Conservation (phyloP, 2,888 invertebrate species). For the Stenotaenia linearis region DNA sequence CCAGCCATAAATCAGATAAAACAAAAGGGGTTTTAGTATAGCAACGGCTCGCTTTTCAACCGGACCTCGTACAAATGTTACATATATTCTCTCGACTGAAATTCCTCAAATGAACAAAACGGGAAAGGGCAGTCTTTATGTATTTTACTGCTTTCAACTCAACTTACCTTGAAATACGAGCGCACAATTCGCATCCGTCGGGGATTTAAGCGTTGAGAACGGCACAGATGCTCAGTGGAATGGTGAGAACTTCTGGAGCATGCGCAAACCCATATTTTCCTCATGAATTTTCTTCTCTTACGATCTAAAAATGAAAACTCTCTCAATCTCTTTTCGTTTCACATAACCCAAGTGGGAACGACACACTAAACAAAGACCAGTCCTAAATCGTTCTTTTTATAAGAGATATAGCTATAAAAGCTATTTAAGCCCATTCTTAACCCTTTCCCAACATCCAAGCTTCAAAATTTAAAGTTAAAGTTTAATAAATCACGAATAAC, state of each 20-base stretch:
- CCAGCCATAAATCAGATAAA: not conserved
- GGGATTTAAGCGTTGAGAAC: conserved; percentile 21
- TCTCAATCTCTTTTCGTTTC: conserved; percentile 26
- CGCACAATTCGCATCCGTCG: conserved; percentile 23
- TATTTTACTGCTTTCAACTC: conserved; percentile 26
- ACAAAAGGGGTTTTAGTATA: not conserved
- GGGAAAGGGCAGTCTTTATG: conserved; percentile 16
- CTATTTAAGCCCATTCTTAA: not conserved
- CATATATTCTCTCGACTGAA: not conserved
- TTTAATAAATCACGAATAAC: too few relatives aligned
- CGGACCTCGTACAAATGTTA: not conserved
- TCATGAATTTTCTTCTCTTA: conserved; percentile 14
- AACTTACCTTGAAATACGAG: conserved; percentile 26
- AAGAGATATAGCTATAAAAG: not conserved
- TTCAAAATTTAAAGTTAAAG: too few relatives aligned
- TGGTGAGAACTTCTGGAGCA: conserved; percentile 14
- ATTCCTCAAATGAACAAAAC: not conserved
- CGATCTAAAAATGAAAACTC: conserved; percentile 10
- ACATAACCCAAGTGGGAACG: not conserved
- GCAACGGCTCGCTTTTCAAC: not conserved
- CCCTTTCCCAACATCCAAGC: too few relatives aligned
- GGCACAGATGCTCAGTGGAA: conserved; percentile 17
- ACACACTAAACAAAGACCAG: not conserved
- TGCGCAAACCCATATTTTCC: conserved; percentile 19
- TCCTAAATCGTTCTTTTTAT: not conserved